Evolutionary conservation across 2,888 invertebrate species (phyloP), one percentile per base, ranked within the genome.

Genomic region (Caenorhabditis becei): DNA sequence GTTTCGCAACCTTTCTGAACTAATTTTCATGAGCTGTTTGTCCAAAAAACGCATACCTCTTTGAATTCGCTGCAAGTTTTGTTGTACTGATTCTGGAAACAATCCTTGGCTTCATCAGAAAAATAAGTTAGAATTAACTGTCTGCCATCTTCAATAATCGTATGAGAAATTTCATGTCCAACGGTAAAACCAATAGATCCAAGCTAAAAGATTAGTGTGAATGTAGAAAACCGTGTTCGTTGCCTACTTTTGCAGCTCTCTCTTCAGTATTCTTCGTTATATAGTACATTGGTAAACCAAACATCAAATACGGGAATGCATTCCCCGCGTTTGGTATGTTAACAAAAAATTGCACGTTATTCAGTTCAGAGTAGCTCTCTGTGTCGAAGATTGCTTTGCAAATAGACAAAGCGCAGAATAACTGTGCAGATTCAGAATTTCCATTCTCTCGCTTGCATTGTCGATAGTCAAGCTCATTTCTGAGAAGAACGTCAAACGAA

Each of bases 161-260:
- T 56, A 32, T 56, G 56, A n/a, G 56, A 28, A n/a, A 56, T 7
- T 16, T 56, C 56, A 11, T 56, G 56, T 16, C 56, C 56, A 1
- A 32, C 56, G 3, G 32, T 18, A 56, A 32, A 32, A 8, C 56
- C 56, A 18, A 24, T 2, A 1, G 32, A 32, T 2, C 56, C 56
- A 3, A 56, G 26, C 18, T 18, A 26, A 26, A 53, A 53, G 8
- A 3, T 3, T 3, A 49, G 18, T 49, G 11, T 23, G 11, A 14
- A 20, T 5, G 20, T 20, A 20, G 4, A 20, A 18, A 8, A 49
- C 49, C 4, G 4, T 32, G 4, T n/a, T n/a, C n/a, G n/a, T 32
- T 10, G 32, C 4, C 32, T 32, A 53, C 53, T 14, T 53, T 56
- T 5, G 56, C 56, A 11, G 56, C 56, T 26, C 7, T 28, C 18